A percentile compares a stretch with the other conserved stretches of the same genome.
Evolutionary conservation across 2,113 vertebrate species (phyloP).

Genomic region (Solea senegalensis): DNA sequence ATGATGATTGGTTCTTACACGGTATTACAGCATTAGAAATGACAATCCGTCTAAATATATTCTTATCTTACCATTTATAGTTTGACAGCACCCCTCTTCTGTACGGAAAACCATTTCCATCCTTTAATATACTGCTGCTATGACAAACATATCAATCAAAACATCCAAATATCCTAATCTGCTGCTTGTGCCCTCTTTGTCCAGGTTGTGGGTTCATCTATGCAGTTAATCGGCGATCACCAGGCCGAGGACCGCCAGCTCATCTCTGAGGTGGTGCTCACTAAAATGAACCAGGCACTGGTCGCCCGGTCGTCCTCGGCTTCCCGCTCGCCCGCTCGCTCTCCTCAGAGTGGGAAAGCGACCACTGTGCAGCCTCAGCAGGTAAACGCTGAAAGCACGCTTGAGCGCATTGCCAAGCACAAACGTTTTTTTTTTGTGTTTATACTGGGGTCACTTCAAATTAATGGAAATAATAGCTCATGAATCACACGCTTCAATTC

Average conservation of each 20-base stretch:
- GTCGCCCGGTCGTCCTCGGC: constrained; percentile 73
- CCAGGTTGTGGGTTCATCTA: constrained; percentile 95
- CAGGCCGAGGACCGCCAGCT: constrained; percentile 93
- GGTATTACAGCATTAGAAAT: too few species aligned
- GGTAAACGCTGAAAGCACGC: constrained; percentile 72
- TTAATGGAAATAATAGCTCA: not conserved
- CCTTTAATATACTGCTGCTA: too few species aligned
- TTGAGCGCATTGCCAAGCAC: not conserved
- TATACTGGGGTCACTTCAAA: not conserved
- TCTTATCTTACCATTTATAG: too few species aligned
- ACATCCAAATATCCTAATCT: not conserved
- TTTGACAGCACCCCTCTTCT: too few species aligned
- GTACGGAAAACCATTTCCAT: too few species aligned
- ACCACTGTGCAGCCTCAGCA: constrained; percentile 91
- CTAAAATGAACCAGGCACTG: constrained; percentile 90
- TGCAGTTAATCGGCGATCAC: constrained; percentile 97
- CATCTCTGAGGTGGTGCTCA: constrained; percentile 91
- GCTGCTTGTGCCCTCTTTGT: not conserved
- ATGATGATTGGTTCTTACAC: too few species aligned
- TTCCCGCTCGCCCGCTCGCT: constrained; percentile 80
- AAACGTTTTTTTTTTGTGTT: not conserved
- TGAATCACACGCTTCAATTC: not conserved
- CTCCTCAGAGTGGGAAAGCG: constrained; percentile 86
- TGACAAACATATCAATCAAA: not conserved
- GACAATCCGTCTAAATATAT: too few species aligned